Evolutionary conservation across 2,113 vertebrate genomes (phyloP), one percentile per base, ranked within the genome.

Genomic region (Rhinopomastus cyanomelas): DNA sequence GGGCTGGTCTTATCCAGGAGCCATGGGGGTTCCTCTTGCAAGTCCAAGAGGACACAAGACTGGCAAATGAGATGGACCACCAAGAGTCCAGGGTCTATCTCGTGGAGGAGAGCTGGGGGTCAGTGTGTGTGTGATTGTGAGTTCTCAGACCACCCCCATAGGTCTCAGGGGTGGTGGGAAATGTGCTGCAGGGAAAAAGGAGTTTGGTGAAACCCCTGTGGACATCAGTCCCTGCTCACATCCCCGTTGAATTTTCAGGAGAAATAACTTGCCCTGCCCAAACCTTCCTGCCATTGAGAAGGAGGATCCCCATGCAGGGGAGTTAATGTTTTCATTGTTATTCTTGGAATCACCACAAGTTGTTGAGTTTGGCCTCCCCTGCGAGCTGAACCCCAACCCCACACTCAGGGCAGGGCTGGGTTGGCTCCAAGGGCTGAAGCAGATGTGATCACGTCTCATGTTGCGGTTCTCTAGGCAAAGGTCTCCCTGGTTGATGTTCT

Each of bases 341-440:
- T 36, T 57, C 22, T 81, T 65, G 18, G 39, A 72, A 72, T 49
- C 11, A 78, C 53, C 62, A 48, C 39, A 48, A 16, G 14, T 39
- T 66, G 8, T 66, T 32, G 37, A 32, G 42, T 17, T 78, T 3
- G 39, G 20, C 16, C 23, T 72, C 15, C 7, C 19, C 29, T 5
- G 25, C 1, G 12, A 77, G 64, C 37, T 56, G 11, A 92, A 65
- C 16, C 25, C 59, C 46, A 79, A 26, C 20, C 11, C 27, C 42
- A 20, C 3, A 2, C 39, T 11, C 16, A 55, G 61, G 57, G 60
- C 8, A 88, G 83, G 80, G 72, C 32, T 90, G 88, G 53, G 34
- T 23, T 49, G 39, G 30, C 39, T 86, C 62, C 84, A 94, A 78
- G n/a, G 68, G 77, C 84, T 81, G 62, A 72, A 49, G 71, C 86